phyloP scores from a whole-genome alignment of 2,888 invertebrate genomes.

The Nomada fabriciana region DNA sequence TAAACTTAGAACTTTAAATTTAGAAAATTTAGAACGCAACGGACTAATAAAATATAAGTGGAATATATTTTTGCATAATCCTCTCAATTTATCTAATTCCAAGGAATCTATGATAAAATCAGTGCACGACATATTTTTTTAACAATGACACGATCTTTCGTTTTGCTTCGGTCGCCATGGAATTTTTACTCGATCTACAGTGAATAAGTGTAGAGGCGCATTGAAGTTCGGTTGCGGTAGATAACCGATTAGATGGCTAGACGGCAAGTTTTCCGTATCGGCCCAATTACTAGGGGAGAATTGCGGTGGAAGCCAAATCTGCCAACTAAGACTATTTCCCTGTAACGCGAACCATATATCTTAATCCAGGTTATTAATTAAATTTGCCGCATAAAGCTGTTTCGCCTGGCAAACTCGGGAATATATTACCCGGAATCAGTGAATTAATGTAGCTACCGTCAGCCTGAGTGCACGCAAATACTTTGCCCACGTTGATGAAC shows the following conservation, averaged over 20 bases:
- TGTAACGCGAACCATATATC: conserved; percentile 73
- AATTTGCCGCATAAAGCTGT: conserved; percentile 81
- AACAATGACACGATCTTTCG: not conserved
- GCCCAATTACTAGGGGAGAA: conserved; percentile 75
- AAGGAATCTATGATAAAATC: not conserved
- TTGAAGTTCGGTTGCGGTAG: conserved; percentile 54
- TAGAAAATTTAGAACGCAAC: too few relatives aligned
- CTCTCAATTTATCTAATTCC: too few relatives aligned
- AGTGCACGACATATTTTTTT: not conserved
- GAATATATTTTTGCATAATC: too few relatives aligned
- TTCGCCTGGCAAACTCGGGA: conserved; percentile 78
- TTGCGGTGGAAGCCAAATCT: conserved; percentile 71
- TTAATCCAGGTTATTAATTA: conserved; percentile 83
- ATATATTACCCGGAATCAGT: conserved; percentile 79
- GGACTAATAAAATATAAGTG: too few relatives aligned
- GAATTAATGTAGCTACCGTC: conserved; percentile 75
- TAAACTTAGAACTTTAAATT: too few relatives aligned
- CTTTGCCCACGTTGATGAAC: conserved; percentile 41
- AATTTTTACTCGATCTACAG: not conserved
- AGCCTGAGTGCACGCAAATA: conserved; percentile 51
- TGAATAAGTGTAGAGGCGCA: not conserved
- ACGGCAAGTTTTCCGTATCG: conserved; percentile 79
- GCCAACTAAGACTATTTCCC: conserved; percentile 78
- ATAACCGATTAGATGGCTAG: conserved; percentile 71
- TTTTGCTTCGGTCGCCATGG: too few relatives aligned